Percentiles rank a stretch among this genome's conserved stretches.
phyloP scores from a whole-genome alignment of 1,140 invertebrate genomes.

The Elymnias hypermnestra region DNA sequence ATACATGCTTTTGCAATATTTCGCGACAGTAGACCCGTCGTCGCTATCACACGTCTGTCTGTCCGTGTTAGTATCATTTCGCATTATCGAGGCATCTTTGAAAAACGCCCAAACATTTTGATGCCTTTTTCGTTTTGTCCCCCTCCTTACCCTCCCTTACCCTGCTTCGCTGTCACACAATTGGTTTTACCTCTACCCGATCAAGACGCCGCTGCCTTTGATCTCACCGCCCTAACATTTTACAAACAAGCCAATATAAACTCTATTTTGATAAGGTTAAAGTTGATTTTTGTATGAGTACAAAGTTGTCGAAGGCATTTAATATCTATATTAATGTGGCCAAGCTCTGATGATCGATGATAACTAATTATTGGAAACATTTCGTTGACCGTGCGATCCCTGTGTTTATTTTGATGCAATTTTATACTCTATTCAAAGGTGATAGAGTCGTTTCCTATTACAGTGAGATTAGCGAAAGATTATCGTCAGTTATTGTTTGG shows the following conservation, averaged over 20 bases:
- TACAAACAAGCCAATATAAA: slow-evolving; percentile 11
- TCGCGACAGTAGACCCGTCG: background rate
- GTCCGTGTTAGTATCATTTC: slow-evolving; percentile 21
- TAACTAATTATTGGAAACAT: slow-evolving; percentile 76
- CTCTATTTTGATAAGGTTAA: slow-evolving; percentile 20
- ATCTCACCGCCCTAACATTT: slow-evolving; percentile 50
- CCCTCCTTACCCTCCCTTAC: slow-evolving; percentile 14
- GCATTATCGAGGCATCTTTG: slow-evolving; percentile 29
- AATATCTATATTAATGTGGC: slow-evolving; percentile 75
- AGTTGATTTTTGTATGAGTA: slow-evolving; percentile 19
- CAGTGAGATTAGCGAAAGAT: slow-evolving; percentile 45
- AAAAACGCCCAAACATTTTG: slow-evolving; percentile 47
- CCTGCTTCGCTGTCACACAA: slow-evolving; percentile 56
- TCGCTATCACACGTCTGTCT: slow-evolving; percentile 10
- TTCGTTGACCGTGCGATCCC: slow-evolving; percentile 62
- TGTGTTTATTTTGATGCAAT: slow-evolving; percentile 9
- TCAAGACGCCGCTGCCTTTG: slow-evolving; percentile 61
- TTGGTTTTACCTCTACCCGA: slow-evolving; percentile 64
- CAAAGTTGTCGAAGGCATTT: slow-evolving; percentile 56
- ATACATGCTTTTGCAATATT: slow-evolving; percentile 16
- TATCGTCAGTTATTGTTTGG: slow-evolving; percentile 67
- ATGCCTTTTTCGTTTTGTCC: slow-evolving; percentile 42
- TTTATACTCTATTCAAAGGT: slow-evolving; percentile 22
- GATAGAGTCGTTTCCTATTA: slow-evolving; percentile 24
- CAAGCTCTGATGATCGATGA: slow-evolving; percentile 69